These are phyloP conservation scores for Willisornis vidua DNA, from an alignment of 2,113 vertebrate species.

Conservation along the genomic window DNA sequence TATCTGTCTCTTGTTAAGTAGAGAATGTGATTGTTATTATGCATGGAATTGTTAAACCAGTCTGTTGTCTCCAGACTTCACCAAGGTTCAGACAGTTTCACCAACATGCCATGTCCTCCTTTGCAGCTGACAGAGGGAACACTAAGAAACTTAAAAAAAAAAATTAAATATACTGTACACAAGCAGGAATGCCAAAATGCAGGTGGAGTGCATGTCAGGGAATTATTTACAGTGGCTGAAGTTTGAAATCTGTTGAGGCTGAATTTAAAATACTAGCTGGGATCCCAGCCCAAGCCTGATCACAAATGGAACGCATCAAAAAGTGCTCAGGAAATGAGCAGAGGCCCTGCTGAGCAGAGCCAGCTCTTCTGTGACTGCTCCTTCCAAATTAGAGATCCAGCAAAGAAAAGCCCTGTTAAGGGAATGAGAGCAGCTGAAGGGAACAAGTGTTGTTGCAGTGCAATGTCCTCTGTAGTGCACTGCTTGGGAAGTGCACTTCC, in stretches of 20 bases:
- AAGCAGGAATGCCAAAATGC: conserved; percentile 38
- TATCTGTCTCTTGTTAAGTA: conserved; percentile 20
- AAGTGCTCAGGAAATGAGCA: conserved; percentile 53
- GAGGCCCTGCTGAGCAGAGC: conserved; percentile 49
- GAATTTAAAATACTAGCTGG: conserved; percentile 65
- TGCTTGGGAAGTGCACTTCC: not conserved
- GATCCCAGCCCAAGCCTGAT: conserved; percentile 53
- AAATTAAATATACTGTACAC: not conserved
- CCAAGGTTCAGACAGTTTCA: not conserved
- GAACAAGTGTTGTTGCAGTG: not conserved
- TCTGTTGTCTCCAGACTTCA: not conserved
- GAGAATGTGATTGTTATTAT: conserved; percentile 35
- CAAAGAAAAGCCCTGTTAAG: not conserved
- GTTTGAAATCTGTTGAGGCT: conserved; percentile 54
- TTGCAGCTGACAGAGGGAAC: not conserved
- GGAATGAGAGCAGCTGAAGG: not conserved
- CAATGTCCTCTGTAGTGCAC: not conserved
- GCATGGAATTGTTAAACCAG: conserved; percentile 1
- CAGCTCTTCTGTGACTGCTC: conserved; percentile 29
- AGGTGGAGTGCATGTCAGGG: not conserved
- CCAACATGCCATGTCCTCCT: not conserved
- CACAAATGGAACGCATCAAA: conserved; percentile 47
- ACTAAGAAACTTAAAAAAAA: not conserved
- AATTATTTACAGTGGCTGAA: conserved; percentile 61
- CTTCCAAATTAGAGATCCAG: not conserved